These are phyloP conservation scores for Anser cygnoides DNA, from an alignment of 2,113 vertebrate species.

Conservation along the genomic window DNA sequence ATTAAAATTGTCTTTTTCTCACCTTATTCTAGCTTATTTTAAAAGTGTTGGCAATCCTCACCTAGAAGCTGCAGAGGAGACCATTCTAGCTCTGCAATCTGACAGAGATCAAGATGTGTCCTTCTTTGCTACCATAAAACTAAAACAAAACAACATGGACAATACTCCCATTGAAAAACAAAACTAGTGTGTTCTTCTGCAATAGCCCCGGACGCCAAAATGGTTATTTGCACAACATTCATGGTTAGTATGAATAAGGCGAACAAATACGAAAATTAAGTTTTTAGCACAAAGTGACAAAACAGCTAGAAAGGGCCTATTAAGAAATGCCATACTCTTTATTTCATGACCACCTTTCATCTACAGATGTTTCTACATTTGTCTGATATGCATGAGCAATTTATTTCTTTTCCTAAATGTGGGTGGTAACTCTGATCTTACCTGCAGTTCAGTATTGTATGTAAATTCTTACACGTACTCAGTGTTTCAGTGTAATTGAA, in stretches of 20 bases:
- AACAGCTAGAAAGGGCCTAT: background rate
- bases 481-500: background rate
- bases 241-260: background rate
- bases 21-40: constrained; percentile 79
- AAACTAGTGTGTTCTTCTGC: background rate
- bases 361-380: background rate
- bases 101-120: constrained; percentile 90
- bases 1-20: background rate
- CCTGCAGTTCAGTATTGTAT: background rate
- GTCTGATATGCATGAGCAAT: background rate
- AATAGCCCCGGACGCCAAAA: background rate
- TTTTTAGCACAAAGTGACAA: background rate
- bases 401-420: background rate
- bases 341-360: background rate
- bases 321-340: background rate
- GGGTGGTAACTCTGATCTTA: background rate
- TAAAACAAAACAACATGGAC: constrained; percentile 74
- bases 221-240: background rate
- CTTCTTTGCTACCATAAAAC: constrained; percentile 87
- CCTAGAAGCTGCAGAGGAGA: constrained; percentile 87
- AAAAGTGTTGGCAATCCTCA: constrained; percentile 89
- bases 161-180: constrained; percentile 66
- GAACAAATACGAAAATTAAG: background rate
- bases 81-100: constrained; percentile 83
- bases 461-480: background rate